phyloP scores from a whole-genome alignment of 2,888 invertebrate genomes.

The Rhynchonema sp. region DNA sequence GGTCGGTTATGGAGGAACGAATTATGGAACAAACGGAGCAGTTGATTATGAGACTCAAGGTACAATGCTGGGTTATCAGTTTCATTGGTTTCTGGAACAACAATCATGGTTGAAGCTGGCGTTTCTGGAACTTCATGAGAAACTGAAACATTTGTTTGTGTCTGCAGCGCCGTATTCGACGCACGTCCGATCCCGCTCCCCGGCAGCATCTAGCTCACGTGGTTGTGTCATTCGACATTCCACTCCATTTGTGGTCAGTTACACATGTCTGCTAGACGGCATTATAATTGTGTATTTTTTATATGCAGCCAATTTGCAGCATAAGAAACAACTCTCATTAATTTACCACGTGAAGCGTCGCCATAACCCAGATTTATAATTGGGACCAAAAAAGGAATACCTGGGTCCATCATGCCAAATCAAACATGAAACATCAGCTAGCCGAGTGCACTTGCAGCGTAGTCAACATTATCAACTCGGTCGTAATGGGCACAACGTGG shows the following conservation, averaged over 20 bases:
- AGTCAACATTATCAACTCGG: conserved; percentile 24
- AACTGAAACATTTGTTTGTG: not conserved
- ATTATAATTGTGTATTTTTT: not conserved
- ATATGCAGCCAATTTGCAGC: not conserved
- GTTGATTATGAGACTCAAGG: not conserved
- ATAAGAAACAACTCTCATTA: not conserved
- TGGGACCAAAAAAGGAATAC: not conserved
- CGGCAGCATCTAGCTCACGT: no score
- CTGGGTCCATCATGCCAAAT: not conserved
- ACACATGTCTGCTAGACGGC: not conserved
- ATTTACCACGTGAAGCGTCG: no score
- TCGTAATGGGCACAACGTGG: conserved; percentile 21
- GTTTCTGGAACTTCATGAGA: no score
- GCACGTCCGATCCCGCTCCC: no score
- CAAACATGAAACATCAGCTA: not conserved
- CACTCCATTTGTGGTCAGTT: not conserved
- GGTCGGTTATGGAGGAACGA: conserved; percentile 21
- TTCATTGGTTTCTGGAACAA: no score
- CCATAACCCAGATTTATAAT: no score
- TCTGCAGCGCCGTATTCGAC: no score
- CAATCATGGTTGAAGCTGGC: no score
- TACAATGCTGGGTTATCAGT: no score
- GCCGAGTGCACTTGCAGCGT: no score
- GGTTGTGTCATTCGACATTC: not conserved
- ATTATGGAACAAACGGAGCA: conserved; percentile 12